These are phyloP conservation scores for Drosophila nigricruria DNA, from an alignment of 2,888 invertebrate species.

Conservation along the genomic window DNA sequence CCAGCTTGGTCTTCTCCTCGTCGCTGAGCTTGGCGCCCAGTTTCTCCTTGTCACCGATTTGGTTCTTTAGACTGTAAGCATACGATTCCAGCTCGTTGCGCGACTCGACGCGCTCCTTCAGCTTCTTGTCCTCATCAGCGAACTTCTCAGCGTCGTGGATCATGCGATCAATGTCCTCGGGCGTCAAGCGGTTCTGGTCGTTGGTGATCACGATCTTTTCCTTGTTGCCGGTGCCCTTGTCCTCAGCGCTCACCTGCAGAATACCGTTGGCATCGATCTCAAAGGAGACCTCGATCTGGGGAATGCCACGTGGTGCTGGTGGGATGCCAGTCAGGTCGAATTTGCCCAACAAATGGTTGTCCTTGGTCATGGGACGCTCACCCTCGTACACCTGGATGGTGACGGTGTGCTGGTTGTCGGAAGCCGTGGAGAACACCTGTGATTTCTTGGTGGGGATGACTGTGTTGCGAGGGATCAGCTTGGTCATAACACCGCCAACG, in stretches of 20 bases:
- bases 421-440: slow-evolving; percentile 99
- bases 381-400: slow-evolving; percentile 99
- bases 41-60: slow-evolving; percentile 98
- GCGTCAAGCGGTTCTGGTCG: slow-evolving; percentile 98
- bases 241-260: slow-evolving; percentile 98
- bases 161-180: slow-evolving; percentile 99
- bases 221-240: slow-evolving; percentile 99
- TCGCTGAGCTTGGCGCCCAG: slow-evolving; percentile 95
- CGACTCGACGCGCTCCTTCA: slow-evolving; percentile 97
- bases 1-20: slow-evolving; percentile 97
- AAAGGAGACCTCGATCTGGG: slow-evolving; percentile 97
- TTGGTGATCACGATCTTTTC: slow-evolving; percentile 99
- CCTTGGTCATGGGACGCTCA: slow-evolving; percentile 99
- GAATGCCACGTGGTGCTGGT: slow-evolving; percentile 96
- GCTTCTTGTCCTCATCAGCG: slow-evolving; percentile 99
- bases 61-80: slow-evolving; percentile 98
- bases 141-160: slow-evolving; percentile 99
- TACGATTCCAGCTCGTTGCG: slow-evolving; percentile 98
- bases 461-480: slow-evolving; percentile 98
- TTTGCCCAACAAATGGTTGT: slow-evolving; percentile 99
- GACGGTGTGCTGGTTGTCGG: slow-evolving; percentile 99
- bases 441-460: slow-evolving; percentile 99
- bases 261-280: slow-evolving; percentile 98
- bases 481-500: slow-evolving; percentile 99
- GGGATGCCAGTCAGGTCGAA: slow-evolving; percentile 99